Percentiles rank a stretch among this genome's conserved stretches.
Evolutionary conservation across 92 coral and sea anemone species (phyloP).

Genomic region (Porites divaricata): DNA sequence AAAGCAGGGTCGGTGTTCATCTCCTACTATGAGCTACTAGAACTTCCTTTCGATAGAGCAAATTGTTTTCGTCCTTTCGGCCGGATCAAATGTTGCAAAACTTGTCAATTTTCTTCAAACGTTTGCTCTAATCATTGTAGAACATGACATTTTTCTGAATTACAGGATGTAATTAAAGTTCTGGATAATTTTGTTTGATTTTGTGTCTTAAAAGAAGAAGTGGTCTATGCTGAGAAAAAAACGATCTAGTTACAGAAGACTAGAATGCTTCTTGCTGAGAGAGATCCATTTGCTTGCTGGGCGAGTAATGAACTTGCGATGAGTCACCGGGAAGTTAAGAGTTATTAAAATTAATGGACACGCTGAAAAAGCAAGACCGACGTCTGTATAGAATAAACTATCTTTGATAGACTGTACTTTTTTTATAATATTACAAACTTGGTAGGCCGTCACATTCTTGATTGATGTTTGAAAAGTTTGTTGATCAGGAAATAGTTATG

Average conservation of each 20-base stretch:
- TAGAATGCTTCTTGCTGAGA: background rate
- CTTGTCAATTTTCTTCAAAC: background rate
- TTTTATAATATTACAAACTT: too few species aligned
- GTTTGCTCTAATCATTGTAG: slow-evolving; percentile 3
- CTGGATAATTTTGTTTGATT: slow-evolving; percentile 9
- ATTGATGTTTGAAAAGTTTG: background rate
- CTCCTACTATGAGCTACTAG: too few species aligned
- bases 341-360: background rate
- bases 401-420: too few species aligned
- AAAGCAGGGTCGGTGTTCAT: background rate
- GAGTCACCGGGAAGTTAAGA: background rate
- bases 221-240: background rate
- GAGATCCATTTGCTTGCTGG: background rate
- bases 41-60: background rate
- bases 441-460: background rate
- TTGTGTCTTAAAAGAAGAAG: background rate
- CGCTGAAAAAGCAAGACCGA: background rate
- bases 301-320: background rate
- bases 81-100: background rate
- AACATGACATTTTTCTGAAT: slow-evolving; percentile 9
- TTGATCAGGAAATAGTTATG: background rate
- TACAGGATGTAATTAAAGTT: slow-evolving; percentile 19
- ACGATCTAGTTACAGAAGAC: background rate
- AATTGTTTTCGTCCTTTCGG: too few species aligned
- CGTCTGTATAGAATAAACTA: too few species aligned